Evolutionary conservation across 2,113 vertebrate species (phyloP).

Genomic region (Thryonomys swinderianus): DNA sequence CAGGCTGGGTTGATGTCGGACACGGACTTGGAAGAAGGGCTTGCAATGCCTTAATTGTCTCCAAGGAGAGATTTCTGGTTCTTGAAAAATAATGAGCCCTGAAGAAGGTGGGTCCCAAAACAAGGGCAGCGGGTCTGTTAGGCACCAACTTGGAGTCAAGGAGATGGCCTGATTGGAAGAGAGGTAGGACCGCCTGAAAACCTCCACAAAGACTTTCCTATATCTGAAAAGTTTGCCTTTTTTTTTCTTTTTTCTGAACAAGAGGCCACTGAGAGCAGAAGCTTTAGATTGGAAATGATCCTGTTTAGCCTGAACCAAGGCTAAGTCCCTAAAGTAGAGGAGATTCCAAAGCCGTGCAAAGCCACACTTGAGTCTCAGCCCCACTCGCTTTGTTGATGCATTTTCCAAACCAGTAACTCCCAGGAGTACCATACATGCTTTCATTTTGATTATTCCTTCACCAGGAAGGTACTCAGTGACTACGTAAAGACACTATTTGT

Average conservation of each 20-base stretch:
- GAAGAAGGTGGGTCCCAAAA: neutral
- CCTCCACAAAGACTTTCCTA: neutral
- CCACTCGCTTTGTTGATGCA: neutral
- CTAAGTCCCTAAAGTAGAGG: neutral
- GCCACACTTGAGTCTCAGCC: neutral
- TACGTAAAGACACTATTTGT: neutral
- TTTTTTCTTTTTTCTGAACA: neutral
- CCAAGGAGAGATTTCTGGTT: neutral
- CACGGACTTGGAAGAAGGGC: neutral
- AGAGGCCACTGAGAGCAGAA: neutral
- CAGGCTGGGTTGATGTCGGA: neutral
- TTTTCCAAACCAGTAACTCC: neutral
- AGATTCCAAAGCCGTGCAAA: neutral
- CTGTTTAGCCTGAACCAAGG: too few species aligned
- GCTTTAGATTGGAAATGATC: neutral
- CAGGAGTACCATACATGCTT: neutral
- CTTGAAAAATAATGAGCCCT: neutral
- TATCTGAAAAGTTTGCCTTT: neutral
- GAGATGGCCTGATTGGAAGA: neutral
- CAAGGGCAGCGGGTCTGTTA: neutral
- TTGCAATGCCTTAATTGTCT: neutral
- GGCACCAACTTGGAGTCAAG: neutral
- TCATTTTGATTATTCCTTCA: neutral
- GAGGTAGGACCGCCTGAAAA: neutral
- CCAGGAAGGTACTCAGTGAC: neutral